These are phyloP conservation scores for Eupithecia centaureata DNA, from an alignment of 2,888 invertebrate species.

Conservation along the genomic window DNA sequence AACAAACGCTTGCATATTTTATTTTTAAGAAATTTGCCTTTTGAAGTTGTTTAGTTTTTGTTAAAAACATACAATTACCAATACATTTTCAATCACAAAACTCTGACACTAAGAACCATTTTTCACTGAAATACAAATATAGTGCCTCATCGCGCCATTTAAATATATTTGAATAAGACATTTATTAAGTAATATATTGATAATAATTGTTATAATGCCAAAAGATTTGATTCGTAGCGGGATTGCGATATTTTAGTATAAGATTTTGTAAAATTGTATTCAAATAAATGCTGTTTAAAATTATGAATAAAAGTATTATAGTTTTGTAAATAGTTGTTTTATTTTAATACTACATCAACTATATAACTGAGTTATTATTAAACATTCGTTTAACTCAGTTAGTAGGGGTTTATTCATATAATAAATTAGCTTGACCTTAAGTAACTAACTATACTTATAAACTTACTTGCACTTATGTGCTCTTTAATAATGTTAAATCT, in stretches of 20 bases:
- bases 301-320: slow-evolving; percentile 23
- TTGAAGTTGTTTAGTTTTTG: no score
- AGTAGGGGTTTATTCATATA: neutral
- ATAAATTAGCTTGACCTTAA: neutral
- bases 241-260: neutral
- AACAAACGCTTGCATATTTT: no score
- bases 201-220: neutral
- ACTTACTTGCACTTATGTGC: no score
- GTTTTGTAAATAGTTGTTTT: slow-evolving; percentile 8
- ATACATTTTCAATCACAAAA: no score
- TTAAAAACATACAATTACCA: no score
- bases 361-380: neutral
- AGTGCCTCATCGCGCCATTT: no score
- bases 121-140: no score
- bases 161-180: no score
- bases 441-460: no score
- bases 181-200: neutral
- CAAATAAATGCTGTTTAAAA: neutral
- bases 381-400: neutral
- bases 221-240: neutral
- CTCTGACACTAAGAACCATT: no score
- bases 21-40: no score
- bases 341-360: neutral
- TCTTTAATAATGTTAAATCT: neutral
- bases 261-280: neutral